Base-by-base conservation (phyloP, 2,797 vertebrate genomes). In the Acanthopagrus latus region DNA sequence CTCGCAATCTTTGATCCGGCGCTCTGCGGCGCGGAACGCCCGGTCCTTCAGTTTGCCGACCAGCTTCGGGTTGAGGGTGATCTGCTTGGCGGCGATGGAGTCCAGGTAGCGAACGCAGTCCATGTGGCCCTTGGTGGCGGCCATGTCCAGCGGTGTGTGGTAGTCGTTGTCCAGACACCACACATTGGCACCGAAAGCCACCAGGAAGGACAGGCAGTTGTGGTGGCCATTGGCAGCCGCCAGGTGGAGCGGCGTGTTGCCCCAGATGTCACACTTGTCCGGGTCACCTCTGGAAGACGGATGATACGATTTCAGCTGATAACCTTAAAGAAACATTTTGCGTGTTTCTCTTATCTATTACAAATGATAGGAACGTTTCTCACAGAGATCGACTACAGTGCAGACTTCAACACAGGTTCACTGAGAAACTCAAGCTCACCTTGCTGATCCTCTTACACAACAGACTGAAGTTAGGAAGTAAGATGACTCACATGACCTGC, bases 111-210 rank as follows among this genome's bases (percentile, higher is more conserved):
- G 95, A 9, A 99, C 97, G 1, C 97, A 97, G 78, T 97, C 97
- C 97, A 99, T 97, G 95, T 98, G 97, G 38, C 95, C 95, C 80
- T 97, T 97, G 93, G 96, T 92, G 84, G 98, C 97, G 4, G 97
- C 97, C 97, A 97, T 97, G 93, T 99, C 97, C 92, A 99, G 94
- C 0, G 98, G 98, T 0, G 97, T 98, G 93, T 99, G 98, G 94
- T 97, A 99, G 92, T 99, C 97, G 0, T 97, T 99, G 94, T 99
- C 97, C 93, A 99, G 93, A 92, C 97, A 98, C 98, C 97, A 99
- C 91, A 97, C 95, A 84, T 98, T 98, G 95, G 97, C 96, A 71
- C 97, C 98, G 71, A 99, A 99, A 9, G 97, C 97, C 89, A 99
- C 97, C 93, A 99, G 94, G 94, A 98, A 99, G 84, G 97, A 97